phyloP scores from a whole-genome alignment of 1,140 invertebrate species.

The Drosophila punjabiensis region DNA sequence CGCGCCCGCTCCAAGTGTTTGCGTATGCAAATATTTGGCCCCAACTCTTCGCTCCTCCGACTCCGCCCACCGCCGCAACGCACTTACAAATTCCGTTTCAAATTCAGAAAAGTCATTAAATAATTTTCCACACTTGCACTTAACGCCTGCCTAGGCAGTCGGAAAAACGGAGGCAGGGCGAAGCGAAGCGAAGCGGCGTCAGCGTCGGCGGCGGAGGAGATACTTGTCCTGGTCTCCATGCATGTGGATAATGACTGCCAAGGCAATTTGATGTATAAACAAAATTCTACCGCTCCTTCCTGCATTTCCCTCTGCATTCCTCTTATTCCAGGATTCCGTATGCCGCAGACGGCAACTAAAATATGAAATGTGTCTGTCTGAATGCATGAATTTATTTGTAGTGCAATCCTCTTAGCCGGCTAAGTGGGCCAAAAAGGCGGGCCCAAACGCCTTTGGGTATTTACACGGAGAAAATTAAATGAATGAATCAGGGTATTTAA shows the following conservation, averaged over 20 bases:
- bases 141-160: slow-evolving; percentile 51
- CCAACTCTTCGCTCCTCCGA: slow-evolving; percentile 32
- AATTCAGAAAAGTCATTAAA: slow-evolving; percentile 85
- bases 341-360: slow-evolving; percentile 40
- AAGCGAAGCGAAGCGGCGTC: background rate
- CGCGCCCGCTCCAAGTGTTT: slow-evolving; percentile 39
- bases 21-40: slow-evolving; percentile 78
- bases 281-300: slow-evolving; percentile 46
- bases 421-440: slow-evolving; percentile 31
- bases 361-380: slow-evolving; percentile 56
- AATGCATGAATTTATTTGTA: slow-evolving; percentile 34
- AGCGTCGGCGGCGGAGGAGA: slow-evolving; percentile 14
- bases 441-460: slow-evolving; percentile 1
- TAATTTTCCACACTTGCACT: slow-evolving; percentile 84
- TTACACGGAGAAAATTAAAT: slow-evolving; percentile 21
- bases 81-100: slow-evolving; percentile 82
- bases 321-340: background rate
- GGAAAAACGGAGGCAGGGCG: background rate
- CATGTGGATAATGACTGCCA: slow-evolving; percentile 47
- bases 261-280: slow-evolving; percentile 68
- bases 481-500: background rate
- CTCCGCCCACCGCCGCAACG: slow-evolving; percentile 54
- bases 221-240: slow-evolving; percentile 44
- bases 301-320: slow-evolving; percentile 31
- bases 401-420: slow-evolving; percentile 24